A percentile compares a stretch with the other conserved stretches of the same genome.
phyloP scores from a whole-genome alignment of 2,113 vertebrate species.

The Gadus macrocephalus region DNA sequence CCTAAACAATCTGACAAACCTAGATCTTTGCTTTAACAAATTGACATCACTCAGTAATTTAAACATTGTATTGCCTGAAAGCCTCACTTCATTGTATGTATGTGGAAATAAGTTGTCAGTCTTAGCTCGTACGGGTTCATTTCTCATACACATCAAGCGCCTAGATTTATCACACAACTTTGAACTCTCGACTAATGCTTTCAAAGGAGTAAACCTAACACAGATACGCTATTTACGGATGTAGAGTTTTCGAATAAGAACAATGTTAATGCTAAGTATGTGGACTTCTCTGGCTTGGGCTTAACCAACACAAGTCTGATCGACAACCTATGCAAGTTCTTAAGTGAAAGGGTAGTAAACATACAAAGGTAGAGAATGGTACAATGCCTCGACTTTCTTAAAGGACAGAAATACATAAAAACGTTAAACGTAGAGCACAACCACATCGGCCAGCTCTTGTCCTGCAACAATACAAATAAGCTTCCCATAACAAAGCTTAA shows the following conservation, averaged over 20 bases:
- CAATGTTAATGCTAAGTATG: constrained; percentile 39
- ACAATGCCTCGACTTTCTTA: constrained; percentile 48
- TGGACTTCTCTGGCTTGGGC: constrained; percentile 72
- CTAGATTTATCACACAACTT: constrained; percentile 75
- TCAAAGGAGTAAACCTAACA: constrained; percentile 56
- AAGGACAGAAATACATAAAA: not conserved
- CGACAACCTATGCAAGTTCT: constrained; percentile 41
- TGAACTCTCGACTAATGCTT: constrained; percentile 23
- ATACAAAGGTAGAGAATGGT: not conserved
- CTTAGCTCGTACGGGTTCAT: constrained; percentile 46
- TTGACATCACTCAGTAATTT: constrained; percentile 58
- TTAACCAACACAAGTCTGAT: constrained; percentile 28
- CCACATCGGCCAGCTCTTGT: constrained; percentile 30
- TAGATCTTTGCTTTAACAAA: constrained; percentile 73
- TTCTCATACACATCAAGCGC: constrained; percentile 42
- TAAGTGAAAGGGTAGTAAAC: constrained; percentile 32
- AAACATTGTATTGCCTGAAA: constrained; percentile 42
- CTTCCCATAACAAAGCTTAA: constrained; percentile 36
- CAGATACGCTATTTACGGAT: constrained; percentile 53
- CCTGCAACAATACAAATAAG: constrained; percentile 4
- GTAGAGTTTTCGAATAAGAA: constrained; percentile 57
- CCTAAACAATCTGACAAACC: constrained; percentile 41
- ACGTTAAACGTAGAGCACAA: constrained; percentile 72
- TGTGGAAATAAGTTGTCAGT: constrained; percentile 62
- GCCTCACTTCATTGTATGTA: constrained; percentile 56